Conservation (phyloP, 1,140 invertebrate species). For the Drosophila tsacasi region DNA sequence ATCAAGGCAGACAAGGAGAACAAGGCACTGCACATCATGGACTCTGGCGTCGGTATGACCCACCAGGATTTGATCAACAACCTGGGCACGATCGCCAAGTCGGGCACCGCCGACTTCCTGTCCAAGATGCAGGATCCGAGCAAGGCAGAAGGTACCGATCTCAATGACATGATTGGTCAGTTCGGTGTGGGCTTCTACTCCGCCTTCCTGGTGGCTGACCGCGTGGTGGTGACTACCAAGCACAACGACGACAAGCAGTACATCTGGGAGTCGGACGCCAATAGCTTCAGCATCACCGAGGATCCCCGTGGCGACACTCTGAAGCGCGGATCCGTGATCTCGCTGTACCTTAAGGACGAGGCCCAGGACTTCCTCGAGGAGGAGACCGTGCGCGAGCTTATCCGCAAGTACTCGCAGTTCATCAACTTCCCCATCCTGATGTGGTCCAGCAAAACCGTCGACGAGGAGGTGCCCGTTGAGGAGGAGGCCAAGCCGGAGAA, state of each 20-base stretch:
- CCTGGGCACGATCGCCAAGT: conserved; percentile 99
- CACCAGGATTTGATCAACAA: conserved; percentile 97
- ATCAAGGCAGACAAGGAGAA: conserved; percentile 99
- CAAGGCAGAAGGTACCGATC: conserved; percentile 86
- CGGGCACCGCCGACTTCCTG: conserved; percentile 99
- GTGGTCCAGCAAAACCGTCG: conserved; percentile 97
- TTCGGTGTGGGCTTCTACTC: conserved; percentile 99
- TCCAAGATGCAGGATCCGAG: conserved; percentile 94
- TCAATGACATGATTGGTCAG: conserved; percentile 96
- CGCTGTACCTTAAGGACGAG: conserved; percentile 97
- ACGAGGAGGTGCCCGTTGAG: conserved; percentile 92
- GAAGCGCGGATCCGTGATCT: conserved; percentile 93
- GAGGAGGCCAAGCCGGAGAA: conserved; percentile 81
- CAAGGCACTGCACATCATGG: conserved; percentile 96
- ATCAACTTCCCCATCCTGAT: conserved; percentile 99
- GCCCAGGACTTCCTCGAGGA: conserved; percentile 97
- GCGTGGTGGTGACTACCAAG: conserved; percentile 97
- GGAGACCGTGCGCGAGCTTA: conserved; percentile 94
- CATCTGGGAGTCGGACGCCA: conserved; percentile 99
- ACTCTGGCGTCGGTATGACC: conserved; percentile 99
- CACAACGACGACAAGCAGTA: conserved; percentile 98
- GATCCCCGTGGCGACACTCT: conserved; percentile 98
- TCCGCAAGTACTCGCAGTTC: conserved; percentile 99
- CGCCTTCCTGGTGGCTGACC: conserved; percentile 96
- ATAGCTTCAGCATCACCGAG: conserved; percentile 94